Evolutionary conservation across 2,113 vertebrate genomes (phyloP).

Genomic region (Barnardius zonarius): DNA sequence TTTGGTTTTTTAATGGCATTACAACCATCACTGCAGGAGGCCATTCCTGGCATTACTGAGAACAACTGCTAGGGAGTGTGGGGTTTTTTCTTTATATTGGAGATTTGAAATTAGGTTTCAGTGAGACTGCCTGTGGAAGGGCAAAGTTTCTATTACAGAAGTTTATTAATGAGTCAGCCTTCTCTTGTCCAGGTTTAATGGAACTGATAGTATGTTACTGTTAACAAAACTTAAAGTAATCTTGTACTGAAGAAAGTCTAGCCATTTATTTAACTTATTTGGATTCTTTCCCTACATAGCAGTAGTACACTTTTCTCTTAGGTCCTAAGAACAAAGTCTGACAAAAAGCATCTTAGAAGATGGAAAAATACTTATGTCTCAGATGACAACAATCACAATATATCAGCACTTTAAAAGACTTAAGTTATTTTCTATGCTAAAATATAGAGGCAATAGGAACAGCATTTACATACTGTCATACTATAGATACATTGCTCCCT

Average conservation of each 20-base stretch:
- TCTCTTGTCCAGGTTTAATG: background rate
- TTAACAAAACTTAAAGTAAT: background rate
- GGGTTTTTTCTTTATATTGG: background rate
- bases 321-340: background rate
- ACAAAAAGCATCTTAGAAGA: background rate
- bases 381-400: conserved; percentile 8
- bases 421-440: background rate
- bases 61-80: background rate
- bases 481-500: conserved; percentile 19
- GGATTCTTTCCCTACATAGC: background rate
- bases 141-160: background rate
- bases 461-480: background rate
- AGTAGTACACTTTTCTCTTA: background rate
- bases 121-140: background rate
- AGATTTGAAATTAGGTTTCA: background rate
- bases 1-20: background rate
- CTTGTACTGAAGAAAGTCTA: background rate
- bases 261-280: background rate
- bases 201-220: background rate
- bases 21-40: background rate
- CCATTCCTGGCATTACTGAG: background rate
- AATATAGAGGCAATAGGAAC: conserved; percentile 14
- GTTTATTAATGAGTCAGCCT: background rate
- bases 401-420: background rate
- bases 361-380: conserved; percentile 54